Conservation (phyloP, 1,140 invertebrate species). For the Carcinoscorpius rotundicauda region DNA sequence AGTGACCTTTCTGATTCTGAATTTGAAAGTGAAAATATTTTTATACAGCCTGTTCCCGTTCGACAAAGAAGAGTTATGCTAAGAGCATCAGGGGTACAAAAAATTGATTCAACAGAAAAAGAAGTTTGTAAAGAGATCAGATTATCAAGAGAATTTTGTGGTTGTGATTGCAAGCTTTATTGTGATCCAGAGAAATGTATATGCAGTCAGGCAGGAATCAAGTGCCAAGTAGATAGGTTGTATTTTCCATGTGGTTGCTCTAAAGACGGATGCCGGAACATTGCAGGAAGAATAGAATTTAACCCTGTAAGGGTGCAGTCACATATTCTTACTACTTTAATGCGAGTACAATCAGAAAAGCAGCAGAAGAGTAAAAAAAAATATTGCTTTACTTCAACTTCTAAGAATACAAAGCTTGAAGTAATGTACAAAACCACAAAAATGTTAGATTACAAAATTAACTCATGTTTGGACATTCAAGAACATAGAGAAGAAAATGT, state of each 20-base stretch:
- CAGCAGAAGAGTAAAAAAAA: conserved; percentile 40
- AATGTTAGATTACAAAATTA: no score
- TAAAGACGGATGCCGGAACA: conserved; percentile 85
- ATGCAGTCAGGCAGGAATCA: conserved; percentile 86
- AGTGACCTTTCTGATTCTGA: conserved; percentile 72
- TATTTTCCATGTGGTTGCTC: conserved; percentile 95
- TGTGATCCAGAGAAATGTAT: conserved; percentile 92
- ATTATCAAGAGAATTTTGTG: conserved; percentile 83
- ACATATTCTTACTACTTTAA: conserved; percentile 92
- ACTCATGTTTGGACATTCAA: no score
- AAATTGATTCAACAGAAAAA: conserved; percentile 88
- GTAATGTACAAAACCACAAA: no score
- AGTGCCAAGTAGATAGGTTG: conserved; percentile 88
- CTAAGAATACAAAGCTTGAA: no score
- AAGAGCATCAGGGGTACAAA: conserved; percentile 74
- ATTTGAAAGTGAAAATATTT: conserved; percentile 80
- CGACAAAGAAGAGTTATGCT: conserved; percentile 74
- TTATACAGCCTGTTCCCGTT: conserved; percentile 77
- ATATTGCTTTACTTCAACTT: no score
- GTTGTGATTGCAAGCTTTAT: conserved; percentile 82
- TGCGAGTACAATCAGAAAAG: conserved; percentile 84
- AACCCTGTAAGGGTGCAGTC: conserved; percentile 88
- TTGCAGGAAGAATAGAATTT: conserved; percentile 85
- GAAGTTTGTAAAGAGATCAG: conserved; percentile 87
- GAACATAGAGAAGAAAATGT: no score